Base-by-base conservation (phyloP, 2,888 invertebrate species). In the Lepidonotus clava region DNA sequence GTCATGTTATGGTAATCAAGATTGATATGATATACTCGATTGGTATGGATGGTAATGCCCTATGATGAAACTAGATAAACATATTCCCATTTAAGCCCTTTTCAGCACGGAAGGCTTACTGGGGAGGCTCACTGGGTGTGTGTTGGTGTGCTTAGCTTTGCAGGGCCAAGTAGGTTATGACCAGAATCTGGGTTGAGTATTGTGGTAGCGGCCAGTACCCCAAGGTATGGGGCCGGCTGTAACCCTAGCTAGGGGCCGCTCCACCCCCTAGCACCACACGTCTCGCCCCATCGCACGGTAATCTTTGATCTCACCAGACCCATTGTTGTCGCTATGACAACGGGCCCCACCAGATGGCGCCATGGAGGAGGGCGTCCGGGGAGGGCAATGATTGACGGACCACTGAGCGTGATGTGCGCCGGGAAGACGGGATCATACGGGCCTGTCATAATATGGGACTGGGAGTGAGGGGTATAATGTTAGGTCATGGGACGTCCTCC, bases 271-370 rank as follows among this genome's bases (percentile, higher is more conserved):
- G 24, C 11, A 11, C 61, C 21, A 53, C 61, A 28, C 24, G 61
- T 61, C 61, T 61, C 61, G 24, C 28, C 24, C 61, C 61, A 61
- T 61, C 28, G 61, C 28, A 28, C 28, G 2, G 2, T 61, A 24
- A 61, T 61, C 61, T 61, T 61, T 61, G 61, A 61, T 61, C 61
- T 61, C 61, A 28, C 61, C 8, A 61, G 61, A 61, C 61, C 61
- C 61, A 61, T 61, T 61, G 61, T 61, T 61, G 61, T 32, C 61
- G 61, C 24, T 14, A 61, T 61, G 61, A 61, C 61, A 61, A 24
- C 61, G 11, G 28, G 28, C 61, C 28, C 2, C 24, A 8, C 61
- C 61, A 61, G 61, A 61, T 61, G 61, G 61, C 61, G 61, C 61
- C 61, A 61, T 24, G 24, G 24, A 61, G 61, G 28, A 61, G 24